phyloP scores from a whole-genome alignment of 1,140 invertebrate species.

The Dufourea novaeangliae region DNA sequence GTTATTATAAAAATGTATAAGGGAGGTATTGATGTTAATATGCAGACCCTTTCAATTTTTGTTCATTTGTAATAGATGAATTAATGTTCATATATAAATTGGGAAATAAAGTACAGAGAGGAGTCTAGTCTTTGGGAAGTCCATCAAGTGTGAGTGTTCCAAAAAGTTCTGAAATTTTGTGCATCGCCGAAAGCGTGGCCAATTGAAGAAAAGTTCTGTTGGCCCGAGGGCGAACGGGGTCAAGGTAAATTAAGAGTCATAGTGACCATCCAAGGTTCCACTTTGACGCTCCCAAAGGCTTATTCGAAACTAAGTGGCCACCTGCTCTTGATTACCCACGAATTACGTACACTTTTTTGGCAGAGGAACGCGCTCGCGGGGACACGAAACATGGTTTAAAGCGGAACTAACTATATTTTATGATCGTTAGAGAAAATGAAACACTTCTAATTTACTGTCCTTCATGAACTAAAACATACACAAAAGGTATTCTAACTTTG shows the following conservation, averaged over 20 bases:
- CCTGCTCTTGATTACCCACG: constrained; percentile 21
- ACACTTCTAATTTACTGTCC: too few species aligned
- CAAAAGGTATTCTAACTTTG: background rate
- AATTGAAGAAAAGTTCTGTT: constrained; percentile 30
- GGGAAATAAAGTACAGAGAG: too few species aligned
- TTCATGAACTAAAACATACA: too few species aligned
- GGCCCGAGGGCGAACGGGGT: background rate
- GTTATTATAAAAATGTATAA: too few species aligned
- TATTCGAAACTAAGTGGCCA: background rate
- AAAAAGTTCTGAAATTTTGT: background rate
- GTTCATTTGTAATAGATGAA: too few species aligned
- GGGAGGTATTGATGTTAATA: too few species aligned
- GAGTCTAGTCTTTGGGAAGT: too few species aligned
- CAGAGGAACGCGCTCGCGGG: background rate
- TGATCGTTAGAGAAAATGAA: too few species aligned
- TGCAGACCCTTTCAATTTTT: too few species aligned
- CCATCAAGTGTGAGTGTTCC: too few species aligned
- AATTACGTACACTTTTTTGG: background rate
- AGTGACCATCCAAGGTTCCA: background rate
- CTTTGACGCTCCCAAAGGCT: constrained; percentile 10
- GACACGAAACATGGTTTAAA: background rate
- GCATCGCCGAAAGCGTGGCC: background rate
- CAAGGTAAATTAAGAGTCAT: constrained; percentile 8
- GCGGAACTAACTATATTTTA: background rate
- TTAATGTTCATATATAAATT: too few species aligned